phyloP scores from a whole-genome alignment of 1,140 invertebrate genomes.

The Gryllus bimaculatus region DNA sequence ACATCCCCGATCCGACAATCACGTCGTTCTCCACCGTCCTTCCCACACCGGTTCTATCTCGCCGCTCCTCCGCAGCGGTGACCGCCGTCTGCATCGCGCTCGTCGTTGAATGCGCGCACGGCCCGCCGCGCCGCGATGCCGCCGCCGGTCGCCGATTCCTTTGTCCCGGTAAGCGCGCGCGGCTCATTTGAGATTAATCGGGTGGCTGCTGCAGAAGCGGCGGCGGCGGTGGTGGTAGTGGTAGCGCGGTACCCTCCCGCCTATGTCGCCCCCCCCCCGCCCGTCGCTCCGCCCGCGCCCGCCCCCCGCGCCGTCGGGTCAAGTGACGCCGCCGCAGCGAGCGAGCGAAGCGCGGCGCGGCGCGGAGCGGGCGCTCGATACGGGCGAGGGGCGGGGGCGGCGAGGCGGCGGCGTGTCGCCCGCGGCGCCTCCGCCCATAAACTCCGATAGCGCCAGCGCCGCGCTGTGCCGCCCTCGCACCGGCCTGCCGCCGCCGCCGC shows the following conservation, averaged over 20 bases:
- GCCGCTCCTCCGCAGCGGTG: no score
- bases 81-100: background rate
- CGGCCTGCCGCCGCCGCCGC: no score
- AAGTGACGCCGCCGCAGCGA: background rate
- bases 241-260: background rate
- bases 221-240: no score
- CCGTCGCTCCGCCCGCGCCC: no score
- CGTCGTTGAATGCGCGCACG: background rate
- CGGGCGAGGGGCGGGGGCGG: background rate
- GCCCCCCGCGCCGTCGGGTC: background rate
- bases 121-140: background rate
- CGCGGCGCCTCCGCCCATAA: background rate
- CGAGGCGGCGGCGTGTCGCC: background rate
- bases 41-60: no score
- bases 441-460: background rate
- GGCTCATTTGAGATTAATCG: slow-evolving; percentile 4
- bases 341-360: no score
- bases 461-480: background rate
- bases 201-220: background rate
- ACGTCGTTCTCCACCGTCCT: no score
- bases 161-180: background rate
- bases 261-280: no score
- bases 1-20: no score
- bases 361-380: background rate
- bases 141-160: background rate